Conservation (phyloP, 2,797 vertebrate species). For the Chrosomus eos region DNA sequence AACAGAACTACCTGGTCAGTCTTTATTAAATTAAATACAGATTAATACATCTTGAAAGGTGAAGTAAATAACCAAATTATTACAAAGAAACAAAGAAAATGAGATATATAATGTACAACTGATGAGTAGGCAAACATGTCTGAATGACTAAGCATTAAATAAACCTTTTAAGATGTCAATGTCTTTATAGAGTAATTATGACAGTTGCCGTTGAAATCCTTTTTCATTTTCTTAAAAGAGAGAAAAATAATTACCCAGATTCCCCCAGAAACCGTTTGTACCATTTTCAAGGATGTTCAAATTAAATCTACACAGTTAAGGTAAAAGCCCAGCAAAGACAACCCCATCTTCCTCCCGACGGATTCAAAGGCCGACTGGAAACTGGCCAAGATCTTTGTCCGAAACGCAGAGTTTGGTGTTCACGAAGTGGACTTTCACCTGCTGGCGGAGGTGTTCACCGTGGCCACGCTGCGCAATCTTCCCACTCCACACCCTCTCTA, state of each 20-base stretch:
- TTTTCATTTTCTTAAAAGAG: neutral
- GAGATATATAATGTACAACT: neutral
- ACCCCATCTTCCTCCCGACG: too few relatives aligned
- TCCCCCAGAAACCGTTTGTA: neutral
- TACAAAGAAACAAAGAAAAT: neutral
- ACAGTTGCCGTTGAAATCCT: neutral
- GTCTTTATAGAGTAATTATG: neutral
- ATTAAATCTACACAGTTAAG: neutral
- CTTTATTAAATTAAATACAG: too few relatives aligned
- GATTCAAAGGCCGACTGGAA: too few relatives aligned
- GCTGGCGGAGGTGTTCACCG: too few relatives aligned
- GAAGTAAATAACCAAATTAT: neutral
- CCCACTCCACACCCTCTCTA: too few relatives aligned
- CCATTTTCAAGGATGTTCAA: neutral
- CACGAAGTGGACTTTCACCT: too few relatives aligned
- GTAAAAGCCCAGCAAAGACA: too few relatives aligned
- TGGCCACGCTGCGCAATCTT: too few relatives aligned
- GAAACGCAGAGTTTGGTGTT: too few relatives aligned
- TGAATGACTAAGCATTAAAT: neutral
- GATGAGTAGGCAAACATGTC: too few relatives aligned
- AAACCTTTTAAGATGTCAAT: neutral
- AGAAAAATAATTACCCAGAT: neutral
- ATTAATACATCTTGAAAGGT: neutral
- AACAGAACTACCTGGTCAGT: too few relatives aligned
- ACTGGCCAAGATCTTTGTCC: too few relatives aligned